A percentile compares a stretch with the other conserved stretches of the same genome.
These are phyloP conservation scores for Apodemia zela DNA, from an alignment of 2,888 invertebrate species.

Conservation along the genomic window DNA sequence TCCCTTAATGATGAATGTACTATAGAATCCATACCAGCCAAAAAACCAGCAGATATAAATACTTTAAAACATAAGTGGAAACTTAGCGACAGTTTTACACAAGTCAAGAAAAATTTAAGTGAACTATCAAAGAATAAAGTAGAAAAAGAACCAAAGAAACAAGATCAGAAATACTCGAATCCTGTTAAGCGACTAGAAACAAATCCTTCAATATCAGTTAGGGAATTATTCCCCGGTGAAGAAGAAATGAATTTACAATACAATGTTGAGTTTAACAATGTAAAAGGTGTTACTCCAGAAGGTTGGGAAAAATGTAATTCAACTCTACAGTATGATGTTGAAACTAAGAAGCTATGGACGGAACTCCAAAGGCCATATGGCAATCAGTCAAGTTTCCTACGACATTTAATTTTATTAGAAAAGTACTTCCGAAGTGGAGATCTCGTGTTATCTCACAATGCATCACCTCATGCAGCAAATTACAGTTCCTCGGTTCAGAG, in stretches of 20 bases:
- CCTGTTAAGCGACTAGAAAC: slow-evolving; percentile 85
- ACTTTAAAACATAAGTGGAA: slow-evolving; percentile 77
- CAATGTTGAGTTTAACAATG: slow-evolving; percentile 86
- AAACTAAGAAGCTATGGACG: slow-evolving; percentile 90
- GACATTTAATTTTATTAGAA: slow-evolving; percentile 89
- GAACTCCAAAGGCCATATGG: slow-evolving; percentile 92
- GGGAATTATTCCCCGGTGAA: slow-evolving; percentile 90
- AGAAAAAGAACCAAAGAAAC: slow-evolving; percentile 65
- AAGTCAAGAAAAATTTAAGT: slow-evolving; percentile 72
- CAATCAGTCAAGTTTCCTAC: slow-evolving; percentile 91
- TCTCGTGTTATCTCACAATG: slow-evolving; percentile 85
- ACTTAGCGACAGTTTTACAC: slow-evolving; percentile 71
- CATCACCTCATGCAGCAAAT: slow-evolving; percentile 86
- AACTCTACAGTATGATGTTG: slow-evolving; percentile 89
- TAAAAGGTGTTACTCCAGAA: slow-evolving; percentile 87
- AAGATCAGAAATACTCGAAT: slow-evolving; percentile 73
- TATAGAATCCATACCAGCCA: slow-evolving; percentile 77
- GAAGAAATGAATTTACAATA: slow-evolving; percentile 90
- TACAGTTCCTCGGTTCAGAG: slow-evolving; percentile 91
- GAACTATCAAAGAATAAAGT: slow-evolving; percentile 66
- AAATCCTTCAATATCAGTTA: slow-evolving; percentile 90
- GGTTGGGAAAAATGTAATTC: slow-evolving; percentile 92
- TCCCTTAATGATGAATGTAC: slow-evolving; percentile 81
- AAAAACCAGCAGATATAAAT: slow-evolving; percentile 66
- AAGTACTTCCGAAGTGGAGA: slow-evolving; percentile 92